phyloP scores from a whole-genome alignment of 2,888 invertebrate species.

The Spisula subtruncata region DNA sequence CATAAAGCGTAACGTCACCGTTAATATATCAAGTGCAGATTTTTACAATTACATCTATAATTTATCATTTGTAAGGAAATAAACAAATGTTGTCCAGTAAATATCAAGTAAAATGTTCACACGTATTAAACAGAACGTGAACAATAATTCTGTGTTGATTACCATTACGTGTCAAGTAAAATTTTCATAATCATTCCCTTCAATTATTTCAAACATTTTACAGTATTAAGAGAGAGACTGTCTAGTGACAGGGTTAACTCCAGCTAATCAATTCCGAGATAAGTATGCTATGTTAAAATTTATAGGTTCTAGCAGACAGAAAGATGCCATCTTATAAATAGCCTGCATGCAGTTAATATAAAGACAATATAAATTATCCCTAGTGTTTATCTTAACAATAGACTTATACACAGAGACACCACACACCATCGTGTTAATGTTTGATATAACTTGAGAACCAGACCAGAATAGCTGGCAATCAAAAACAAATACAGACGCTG shows the following conservation, averaged over 20 bases:
- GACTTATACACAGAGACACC: not conserved
- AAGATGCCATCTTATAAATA: not conserved
- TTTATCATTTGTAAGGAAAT: no score
- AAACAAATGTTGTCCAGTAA: no score
- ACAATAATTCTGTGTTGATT: no score
- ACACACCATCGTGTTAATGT: not conserved
- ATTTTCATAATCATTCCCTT: no score
- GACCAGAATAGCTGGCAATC: not conserved
- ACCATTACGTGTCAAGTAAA: no score
- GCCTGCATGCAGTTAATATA: not conserved
- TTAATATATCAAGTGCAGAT: no score
- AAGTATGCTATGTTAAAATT: not conserved
- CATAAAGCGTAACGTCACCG: no score
- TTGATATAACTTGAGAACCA: not conserved
- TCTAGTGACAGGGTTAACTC: not conserved
- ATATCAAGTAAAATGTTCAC: no score
- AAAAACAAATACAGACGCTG: not conserved
- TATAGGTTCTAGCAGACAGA: not conserved
- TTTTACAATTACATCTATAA: no score
- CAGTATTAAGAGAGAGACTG: not conserved
- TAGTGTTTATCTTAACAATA: not conserved
- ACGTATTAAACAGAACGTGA: no score
- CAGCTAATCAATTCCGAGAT: not conserved
- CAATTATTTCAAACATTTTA: no score
- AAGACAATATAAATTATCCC: not conserved